Evolutionary conservation across 2,888 invertebrate genomes (phyloP).

Genomic region (Lysandra bellargus): DNA sequence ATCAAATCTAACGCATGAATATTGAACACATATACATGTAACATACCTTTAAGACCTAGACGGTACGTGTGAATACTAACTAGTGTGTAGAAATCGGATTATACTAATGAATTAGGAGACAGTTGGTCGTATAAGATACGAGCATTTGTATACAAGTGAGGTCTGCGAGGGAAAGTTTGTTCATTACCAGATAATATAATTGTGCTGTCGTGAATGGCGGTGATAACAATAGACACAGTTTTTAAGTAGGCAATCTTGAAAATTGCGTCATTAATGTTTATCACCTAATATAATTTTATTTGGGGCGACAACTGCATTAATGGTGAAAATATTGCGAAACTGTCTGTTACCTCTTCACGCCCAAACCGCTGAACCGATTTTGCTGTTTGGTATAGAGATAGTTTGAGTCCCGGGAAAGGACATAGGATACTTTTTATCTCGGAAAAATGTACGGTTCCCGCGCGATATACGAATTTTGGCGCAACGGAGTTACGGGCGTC

Average conservation of each 20-base stretch:
- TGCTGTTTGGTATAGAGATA: no score
- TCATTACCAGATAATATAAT: not conserved
- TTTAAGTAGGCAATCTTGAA: not conserved
- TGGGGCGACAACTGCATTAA: not conserved
- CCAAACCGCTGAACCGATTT: no score
- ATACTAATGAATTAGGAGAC: slow-evolving; percentile 17
- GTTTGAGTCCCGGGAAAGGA: no score
- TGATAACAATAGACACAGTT: not conserved
- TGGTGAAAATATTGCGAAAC: no score
- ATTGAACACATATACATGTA: not conserved
- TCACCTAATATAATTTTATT: not conserved
- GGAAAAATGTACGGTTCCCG: no score
- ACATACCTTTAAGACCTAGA: not conserved
- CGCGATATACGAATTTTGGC: no score
- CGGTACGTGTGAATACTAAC: slow-evolving; percentile 4
- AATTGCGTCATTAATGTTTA: not conserved
- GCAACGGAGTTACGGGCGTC: no score
- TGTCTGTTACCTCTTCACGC: no score
- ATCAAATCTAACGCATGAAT: not conserved
- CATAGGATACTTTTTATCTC: no score
- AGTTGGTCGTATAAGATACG: not conserved
- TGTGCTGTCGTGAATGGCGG: not conserved
- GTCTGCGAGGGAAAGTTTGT: not conserved
- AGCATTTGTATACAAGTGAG: slow-evolving; percentile 11
- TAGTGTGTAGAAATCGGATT: slow-evolving; percentile 10